phyloP scores from a whole-genome alignment of 1,140 invertebrate species.

The Drepana arcuata region DNA sequence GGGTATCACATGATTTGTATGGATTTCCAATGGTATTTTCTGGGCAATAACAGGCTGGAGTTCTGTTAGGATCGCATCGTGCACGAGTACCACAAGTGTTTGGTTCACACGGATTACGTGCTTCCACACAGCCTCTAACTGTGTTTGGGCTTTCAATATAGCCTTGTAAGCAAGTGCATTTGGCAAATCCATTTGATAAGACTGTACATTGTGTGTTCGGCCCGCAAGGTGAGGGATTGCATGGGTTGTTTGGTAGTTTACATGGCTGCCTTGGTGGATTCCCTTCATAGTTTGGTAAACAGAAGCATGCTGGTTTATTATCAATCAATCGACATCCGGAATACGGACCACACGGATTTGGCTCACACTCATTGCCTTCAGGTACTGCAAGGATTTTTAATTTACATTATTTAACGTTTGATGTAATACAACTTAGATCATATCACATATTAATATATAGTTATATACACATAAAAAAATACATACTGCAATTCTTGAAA shows the following conservation, averaged over 20 bases:
- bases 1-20: slow-evolving; percentile 78
- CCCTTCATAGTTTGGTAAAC: slow-evolving; percentile 90
- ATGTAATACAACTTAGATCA: no score
- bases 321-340: slow-evolving; percentile 83
- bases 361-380: slow-evolving; percentile 86
- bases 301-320: slow-evolving; percentile 84
- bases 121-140: slow-evolving; percentile 85
- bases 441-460: background rate
- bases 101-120: slow-evolving; percentile 84
- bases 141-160: slow-evolving; percentile 91
- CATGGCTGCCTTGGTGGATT: slow-evolving; percentile 82
- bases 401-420: no score
- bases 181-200: slow-evolving; percentile 85
- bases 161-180: slow-evolving; percentile 88
- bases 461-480: slow-evolving; percentile 3
- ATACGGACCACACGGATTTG: slow-evolving; percentile 88
- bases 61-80: slow-evolving; percentile 82
- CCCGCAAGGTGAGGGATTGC: slow-evolving; percentile 88
- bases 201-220: slow-evolving; percentile 89
- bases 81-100: slow-evolving; percentile 86
- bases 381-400: slow-evolving; percentile 77
- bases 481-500: slow-evolving; percentile 92
- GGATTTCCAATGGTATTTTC: slow-evolving; percentile 83
- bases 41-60: slow-evolving; percentile 87
- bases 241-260: slow-evolving; percentile 80